Conservation (phyloP, 2,113 vertebrate species). For the Pseudonaja textilis region DNA sequence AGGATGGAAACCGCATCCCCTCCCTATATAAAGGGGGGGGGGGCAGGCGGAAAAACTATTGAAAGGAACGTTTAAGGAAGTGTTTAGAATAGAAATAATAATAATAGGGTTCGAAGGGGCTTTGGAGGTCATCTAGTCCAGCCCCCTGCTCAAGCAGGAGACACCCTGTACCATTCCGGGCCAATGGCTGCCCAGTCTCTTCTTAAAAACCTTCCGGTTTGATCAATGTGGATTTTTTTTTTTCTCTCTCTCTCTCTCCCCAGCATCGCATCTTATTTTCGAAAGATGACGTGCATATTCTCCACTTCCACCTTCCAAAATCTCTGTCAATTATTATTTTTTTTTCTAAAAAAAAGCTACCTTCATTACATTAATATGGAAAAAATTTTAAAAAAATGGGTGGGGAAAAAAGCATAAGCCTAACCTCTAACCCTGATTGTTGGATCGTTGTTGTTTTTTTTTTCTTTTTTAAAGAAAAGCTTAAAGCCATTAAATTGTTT, state of each 20-base stretch:
- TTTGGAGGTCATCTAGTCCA: not conserved
- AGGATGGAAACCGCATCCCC: no score
- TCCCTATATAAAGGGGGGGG: accelerated
- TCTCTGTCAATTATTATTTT: slow-evolving; percentile 70
- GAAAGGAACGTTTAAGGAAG: slow-evolving; percentile 50
- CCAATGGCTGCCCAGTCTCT: not conserved
- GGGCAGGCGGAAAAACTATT: not conserved
- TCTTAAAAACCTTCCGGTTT: slow-evolving; percentile 22
- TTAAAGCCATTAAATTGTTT: slow-evolving; percentile 73
- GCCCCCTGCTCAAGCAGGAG: not conserved
- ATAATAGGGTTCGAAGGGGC: not conserved
- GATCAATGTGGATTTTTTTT: slow-evolving; percentile 47
- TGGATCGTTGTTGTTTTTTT: slow-evolving; percentile 49
- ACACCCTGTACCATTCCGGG: not conserved
- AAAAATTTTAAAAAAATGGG: slow-evolving; percentile 47
- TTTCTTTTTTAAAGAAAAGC: slow-evolving; percentile 52
- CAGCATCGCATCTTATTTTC: slow-evolving; percentile 45
- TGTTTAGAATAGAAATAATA: not conserved
- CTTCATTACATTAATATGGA: slow-evolving; percentile 77
- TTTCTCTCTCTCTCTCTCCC: not conserved
- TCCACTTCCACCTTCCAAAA: not conserved
- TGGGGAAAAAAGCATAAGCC: slow-evolving; percentile 54
- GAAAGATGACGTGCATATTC: not conserved
- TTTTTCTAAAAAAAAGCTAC: slow-evolving; percentile 63
- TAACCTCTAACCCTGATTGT: no score